Base-by-base conservation (phyloP, 2,797 vertebrate genomes). In the Oreonectes daqikongensis region DNA sequence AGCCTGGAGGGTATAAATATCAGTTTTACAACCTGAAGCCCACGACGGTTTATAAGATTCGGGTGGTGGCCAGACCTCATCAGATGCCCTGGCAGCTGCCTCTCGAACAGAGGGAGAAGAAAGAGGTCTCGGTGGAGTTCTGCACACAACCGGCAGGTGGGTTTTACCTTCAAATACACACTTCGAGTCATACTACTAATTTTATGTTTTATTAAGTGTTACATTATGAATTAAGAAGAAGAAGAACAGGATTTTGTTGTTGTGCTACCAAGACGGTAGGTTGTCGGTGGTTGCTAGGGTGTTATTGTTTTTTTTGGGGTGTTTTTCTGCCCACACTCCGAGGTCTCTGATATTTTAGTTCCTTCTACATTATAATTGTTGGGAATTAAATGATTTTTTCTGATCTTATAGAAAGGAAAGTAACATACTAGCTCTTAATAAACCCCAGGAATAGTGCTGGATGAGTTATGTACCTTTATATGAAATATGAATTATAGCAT, bases 81-180 rank as follows among this genome's bases (percentile, higher is more conserved):
- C 97, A 98, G 93, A 92, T 97, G 93, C 98, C 98, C 88, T 99
- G 98, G 98, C 96, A 99, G 88, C 95, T 99, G 82, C 94, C 95
- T 0, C 84, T 96, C 84, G 97, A 97, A 81, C 97, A 99, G 64
- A 90, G 98, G 68, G 97, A 99, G 30, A 96, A 95, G 86, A 96
- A 93, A 85, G 97, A 98, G 88, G 95, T 95, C 88, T 94, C 90
- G 4, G 92, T 95, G 87, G 97, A 98, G 85, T 99, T 99, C 92
- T 96, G 94, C 86, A 98, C 97, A 0, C 93, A 96, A 90, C 94
- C 95, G 28, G 94, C 96, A 94, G 98, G 98, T 99, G 87, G 90
- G 91, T 68, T 59, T 20, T 22, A 53, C 24, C 65, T 28, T 83
- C 60, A 40, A 30, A 20, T 20, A 38, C 42, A 28, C 24, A 61